Evolutionary conservation across 2,797 vertebrate species (phyloP), one percentile per base, ranked within the genome.

Genomic region (Rousettus madagascariensis): DNA sequence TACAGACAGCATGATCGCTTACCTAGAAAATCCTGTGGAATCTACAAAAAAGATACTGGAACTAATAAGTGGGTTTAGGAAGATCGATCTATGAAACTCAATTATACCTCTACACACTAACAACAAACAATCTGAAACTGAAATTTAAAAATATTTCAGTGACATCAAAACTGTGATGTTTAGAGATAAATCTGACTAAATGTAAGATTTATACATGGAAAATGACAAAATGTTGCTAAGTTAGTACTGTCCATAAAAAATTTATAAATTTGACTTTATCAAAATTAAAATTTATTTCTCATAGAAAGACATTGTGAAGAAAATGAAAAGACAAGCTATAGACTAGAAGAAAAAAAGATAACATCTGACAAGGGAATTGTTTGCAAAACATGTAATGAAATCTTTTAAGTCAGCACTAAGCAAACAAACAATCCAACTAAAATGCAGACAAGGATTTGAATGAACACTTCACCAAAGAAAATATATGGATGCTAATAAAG

Each of bases 271-370:
- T 72, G n/a, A 72, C 66, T 94, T 85, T 78, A 63, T 74, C 26
- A 90, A 84, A 95, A 83, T 90, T 61, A 66, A 93, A 90, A 92
- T 28, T 84, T 79, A 63, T 6, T n/a, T 3, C 2, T 86, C n/a
- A 82, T 51, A 75, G 30, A 63, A 85, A 74, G 63, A 51, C 26
- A 51, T 63, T 46, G 63, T 57, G 57, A 79, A 90, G 80, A 85
- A 75, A 80, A 66, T 83, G 51, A 84, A 91, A 75, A 86, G 36
- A 46, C 10, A 80, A 72, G 11, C 59, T 36, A 82, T n/a, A 71
- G 69, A 66, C 6, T 59, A 33, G 28, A n/a, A 78, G 79, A 72
- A 72, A 75, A 75, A 93, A 26, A 86, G 46, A 86, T 69, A 22
- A 26, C 38, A 55, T 49, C 74, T 85, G 78, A 57, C 24, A 86